Base-by-base conservation (phyloP, 1,140 invertebrate species). In the Papilio machaon region DNA sequence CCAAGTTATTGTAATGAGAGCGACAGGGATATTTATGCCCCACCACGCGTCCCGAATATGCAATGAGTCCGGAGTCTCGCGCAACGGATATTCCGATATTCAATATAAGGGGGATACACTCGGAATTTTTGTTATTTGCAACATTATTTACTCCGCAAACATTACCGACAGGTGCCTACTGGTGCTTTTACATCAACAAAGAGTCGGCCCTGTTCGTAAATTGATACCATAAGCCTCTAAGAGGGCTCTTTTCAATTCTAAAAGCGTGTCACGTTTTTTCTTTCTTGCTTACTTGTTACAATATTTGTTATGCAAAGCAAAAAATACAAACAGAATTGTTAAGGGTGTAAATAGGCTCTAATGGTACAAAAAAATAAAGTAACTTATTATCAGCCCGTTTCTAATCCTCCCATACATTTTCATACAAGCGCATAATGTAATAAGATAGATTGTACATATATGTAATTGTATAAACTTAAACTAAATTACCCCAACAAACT, bases 21-120 rank as follows among this genome's bases (percentile, higher is more conserved):
- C 87, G 92, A 92, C 90, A 91, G 87, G 89, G 90, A 93, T 94
- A 94, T 94, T 94, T 94, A 92, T 92, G 92, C 88, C 87, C 79
- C 75, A 81, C 82, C 89, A 91, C 87, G 90, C 89, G 86, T 83
- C 89, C 91, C 86, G 92, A 92, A 93, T 93, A 94, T 85, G 77
- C 83, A 92, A 92, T 90, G 90, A 91, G 83, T 73, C 58, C 9
- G 3, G 43, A 49, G 64, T 17, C 80, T 70, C 19, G 73, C 60
- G 73, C 10, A 46, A 30, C 52, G 9, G 30, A 60, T 46, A 60
- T 49, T 75, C 19, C 83, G 73, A 82, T 82, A 84, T 93, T 91
- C 88, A 91, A 91, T 91, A 90, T 87, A 87, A 84, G 83, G 80
- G 84, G 80, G 82, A 70, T 80, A 79, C 82, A 82, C 81, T 82